Conservation (phyloP, 2,888 invertebrate genomes). For the Calephelis perditalis region DNA sequence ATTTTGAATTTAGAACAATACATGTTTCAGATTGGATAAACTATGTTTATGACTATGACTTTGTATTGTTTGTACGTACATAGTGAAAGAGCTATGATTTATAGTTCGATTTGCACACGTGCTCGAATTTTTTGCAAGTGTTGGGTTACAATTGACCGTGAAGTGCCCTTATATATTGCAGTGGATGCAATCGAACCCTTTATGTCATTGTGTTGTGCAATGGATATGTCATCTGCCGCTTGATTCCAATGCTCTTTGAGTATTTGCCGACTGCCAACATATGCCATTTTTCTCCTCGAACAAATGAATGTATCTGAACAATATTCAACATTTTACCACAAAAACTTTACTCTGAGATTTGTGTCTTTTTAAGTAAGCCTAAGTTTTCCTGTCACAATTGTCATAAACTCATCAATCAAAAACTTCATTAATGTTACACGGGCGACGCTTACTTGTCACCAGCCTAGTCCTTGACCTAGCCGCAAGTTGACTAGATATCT, state of each 20-base stretch:
- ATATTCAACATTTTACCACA: background rate
- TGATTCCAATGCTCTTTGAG: conserved; percentile 54
- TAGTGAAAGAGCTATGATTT: conserved; percentile 32
- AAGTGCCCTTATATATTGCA: conserved; percentile 74
- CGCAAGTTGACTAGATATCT: too few species aligned
- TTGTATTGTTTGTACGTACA: too few species aligned
- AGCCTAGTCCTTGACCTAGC: too few species aligned
- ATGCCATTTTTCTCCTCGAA: conserved; percentile 24
- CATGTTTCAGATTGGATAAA: too few species aligned
- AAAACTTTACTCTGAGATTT: background rate
- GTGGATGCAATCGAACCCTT: conserved; percentile 70
- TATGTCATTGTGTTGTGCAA: conserved; percentile 65
- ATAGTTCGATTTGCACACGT: conserved; percentile 46
- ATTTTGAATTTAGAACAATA: too few species aligned
- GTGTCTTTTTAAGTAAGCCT: too few species aligned
- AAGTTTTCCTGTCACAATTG: too few species aligned
- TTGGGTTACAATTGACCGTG: conserved; percentile 63
- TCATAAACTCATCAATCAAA: too few species aligned
- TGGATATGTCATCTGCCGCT: conserved; percentile 66
- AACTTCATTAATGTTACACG: too few species aligned
- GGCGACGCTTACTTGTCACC: too few species aligned
- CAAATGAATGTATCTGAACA: conserved; percentile 9
- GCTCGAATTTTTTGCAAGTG: conserved; percentile 54
- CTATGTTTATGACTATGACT: too few species aligned
- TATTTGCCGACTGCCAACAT: conserved; percentile 49